These are phyloP conservation scores for Eira barbara DNA, from an alignment of 2,113 vertebrate species.

Conservation along the genomic window DNA sequence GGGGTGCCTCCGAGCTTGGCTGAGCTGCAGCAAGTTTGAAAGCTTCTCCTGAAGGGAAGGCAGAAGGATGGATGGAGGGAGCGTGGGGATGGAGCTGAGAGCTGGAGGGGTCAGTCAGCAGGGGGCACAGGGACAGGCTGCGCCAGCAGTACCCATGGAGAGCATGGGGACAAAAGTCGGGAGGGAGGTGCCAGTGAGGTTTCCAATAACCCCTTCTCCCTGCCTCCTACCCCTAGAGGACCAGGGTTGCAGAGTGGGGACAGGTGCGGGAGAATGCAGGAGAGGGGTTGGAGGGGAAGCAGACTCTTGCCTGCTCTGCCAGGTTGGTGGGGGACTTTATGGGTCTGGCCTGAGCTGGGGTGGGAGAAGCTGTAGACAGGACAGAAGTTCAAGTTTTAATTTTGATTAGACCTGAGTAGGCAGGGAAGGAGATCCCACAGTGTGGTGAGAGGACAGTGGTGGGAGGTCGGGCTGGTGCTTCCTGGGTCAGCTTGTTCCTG, in stretches of 20 bases:
- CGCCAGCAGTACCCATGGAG: fast-evolving
- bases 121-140: no score
- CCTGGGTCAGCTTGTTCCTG: no score
- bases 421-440: fast-evolving
- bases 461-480: fast-evolving
- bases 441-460: fast-evolving
- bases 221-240: fast-evolving
- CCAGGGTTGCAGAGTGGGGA: fast-evolving
- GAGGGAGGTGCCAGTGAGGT: fast-evolving
- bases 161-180: fast-evolving
- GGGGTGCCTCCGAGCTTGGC: fast-evolving
- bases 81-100: fast-evolving
- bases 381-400: background rate
- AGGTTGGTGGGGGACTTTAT: background rate
- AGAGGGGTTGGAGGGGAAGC: background rate
- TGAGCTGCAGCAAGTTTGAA: background rate
- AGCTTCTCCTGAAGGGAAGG: background rate
- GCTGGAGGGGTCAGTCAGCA: fast-evolving
- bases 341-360: background rate
- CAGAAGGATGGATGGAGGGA: fast-evolving
- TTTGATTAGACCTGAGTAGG: background rate
- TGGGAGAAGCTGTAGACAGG: background rate
- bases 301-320: background rate
- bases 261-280: fast-evolving
- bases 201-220: background rate